Evolutionary conservation across 2,113 vertebrate species (phyloP).

Genomic region (Coturnix japonica): DNA sequence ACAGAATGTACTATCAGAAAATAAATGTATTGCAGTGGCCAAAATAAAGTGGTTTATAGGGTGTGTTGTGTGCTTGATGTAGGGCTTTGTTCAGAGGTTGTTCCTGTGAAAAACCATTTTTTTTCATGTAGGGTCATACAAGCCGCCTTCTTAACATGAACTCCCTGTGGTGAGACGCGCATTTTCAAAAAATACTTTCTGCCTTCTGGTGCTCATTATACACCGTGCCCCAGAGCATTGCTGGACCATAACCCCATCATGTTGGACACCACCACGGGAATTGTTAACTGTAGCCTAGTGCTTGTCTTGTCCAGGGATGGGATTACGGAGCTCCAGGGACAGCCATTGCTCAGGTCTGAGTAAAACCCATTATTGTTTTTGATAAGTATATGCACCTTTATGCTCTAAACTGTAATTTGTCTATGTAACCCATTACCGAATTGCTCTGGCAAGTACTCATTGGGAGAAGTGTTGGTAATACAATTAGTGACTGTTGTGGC

Average conservation of each 20-base stretch:
- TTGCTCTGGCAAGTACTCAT: not conserved
- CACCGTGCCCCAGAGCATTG: not conserved
- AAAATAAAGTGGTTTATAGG: not conserved
- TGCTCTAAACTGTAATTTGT: not conserved
- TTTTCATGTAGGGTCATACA: not conserved
- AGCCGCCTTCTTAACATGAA: not conserved
- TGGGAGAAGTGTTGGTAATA: not conserved
- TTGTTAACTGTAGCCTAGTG: not conserved
- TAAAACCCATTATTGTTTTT: not conserved
- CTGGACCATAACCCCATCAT: not conserved
- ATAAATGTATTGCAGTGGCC: not conserved
- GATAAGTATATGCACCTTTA: not conserved
- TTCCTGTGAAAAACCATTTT: not conserved
- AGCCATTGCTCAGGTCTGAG: not conserved
- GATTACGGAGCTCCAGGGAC: not conserved
- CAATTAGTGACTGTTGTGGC: not conserved
- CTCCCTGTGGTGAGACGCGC: not conserved
- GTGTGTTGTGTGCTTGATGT: not conserved
- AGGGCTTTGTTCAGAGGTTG: not conserved
- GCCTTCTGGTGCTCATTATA: not conserved
- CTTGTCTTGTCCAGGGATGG: not conserved
- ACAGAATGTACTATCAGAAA: not conserved
- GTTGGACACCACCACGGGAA: not conserved
- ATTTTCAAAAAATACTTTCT: not conserved
- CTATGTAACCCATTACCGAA: accelerated